Evolutionary conservation across 2,113 vertebrate genomes (phyloP), one percentile per base, ranked within the genome.

Genomic region (Serilophus lunatus): DNA sequence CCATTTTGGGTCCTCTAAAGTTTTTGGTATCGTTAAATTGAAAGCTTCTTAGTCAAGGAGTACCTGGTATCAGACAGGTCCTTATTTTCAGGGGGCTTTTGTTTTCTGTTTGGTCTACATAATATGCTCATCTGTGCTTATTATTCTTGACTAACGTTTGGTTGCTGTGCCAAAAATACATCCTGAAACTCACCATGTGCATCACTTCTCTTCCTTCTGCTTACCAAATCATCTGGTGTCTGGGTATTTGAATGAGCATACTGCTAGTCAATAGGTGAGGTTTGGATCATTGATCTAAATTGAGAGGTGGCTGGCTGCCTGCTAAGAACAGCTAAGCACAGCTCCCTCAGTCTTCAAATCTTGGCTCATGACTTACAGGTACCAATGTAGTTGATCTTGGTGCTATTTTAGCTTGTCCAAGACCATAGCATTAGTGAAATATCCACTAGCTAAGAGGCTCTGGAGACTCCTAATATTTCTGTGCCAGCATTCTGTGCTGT

Each of bases 341-440:
- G 40, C 63, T 85, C 66, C 53, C 57, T 91, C 29, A 45, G 36
- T 36, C 72, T 86, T 72, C 56, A 71, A 63, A 53, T 82, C 40
- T 90, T 82, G 49, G 50, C 71, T 90, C 38, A 4, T 79, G 56
- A 56, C 53, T 90, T 85, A 35, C 36, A 90, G 75, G 75, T 94
- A 82, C n/a, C 80, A 50, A 31, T 72, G 53, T 65, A 68, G 75
- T 89, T 75, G 56, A 61, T 94, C 53, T 75, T 88, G 44, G 14
- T 91, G 79, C 71, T 93, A 66, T 38, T 94, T 76, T 71, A 61
- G 26, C 50, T 92, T 82, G 90, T 92, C n/a, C 25, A 81, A 74
- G 56, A 81, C 54, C 45, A 74, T 83, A 81, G 14, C 54, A 29
- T 26, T 59, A 83, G n/a, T 49, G 45, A 77, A 79, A 63, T 83